A percentile compares a stretch with the other conserved stretches of the same genome.
Evolutionary conservation across 2,113 vertebrate genomes (phyloP).

Genomic region (Spilogale gracilis): DNA sequence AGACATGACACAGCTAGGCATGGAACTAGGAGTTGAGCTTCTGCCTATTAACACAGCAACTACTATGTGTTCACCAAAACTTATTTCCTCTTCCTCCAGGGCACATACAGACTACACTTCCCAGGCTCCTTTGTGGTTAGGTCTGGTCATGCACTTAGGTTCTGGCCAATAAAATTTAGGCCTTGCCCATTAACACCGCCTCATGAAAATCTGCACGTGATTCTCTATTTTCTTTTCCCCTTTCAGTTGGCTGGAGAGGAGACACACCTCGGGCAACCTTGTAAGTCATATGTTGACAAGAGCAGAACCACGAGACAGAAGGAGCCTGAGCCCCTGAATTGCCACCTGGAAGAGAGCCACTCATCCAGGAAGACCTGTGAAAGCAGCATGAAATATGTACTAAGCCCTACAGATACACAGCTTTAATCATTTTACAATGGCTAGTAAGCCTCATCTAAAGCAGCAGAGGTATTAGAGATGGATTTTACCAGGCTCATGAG

Average conservation of each 20-base stretch:
- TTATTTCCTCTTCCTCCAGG: not conserved
- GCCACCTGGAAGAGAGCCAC: not conserved
- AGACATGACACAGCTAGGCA: not conserved
- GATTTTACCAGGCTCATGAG: not conserved
- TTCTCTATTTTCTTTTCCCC: not conserved
- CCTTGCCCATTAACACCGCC: not conserved
- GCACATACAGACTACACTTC: not conserved
- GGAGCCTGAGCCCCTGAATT: not conserved
- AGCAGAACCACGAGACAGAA: not conserved
- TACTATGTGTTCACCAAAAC: not conserved
- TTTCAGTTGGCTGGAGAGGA: not conserved
- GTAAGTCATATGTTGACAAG: not conserved
- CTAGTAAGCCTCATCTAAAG: not conserved
- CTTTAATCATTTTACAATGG: not conserved
- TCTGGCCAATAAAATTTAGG: not conserved
- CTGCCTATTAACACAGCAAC: not conserved
- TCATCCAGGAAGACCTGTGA: not conserved
- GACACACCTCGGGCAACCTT: not conserved
- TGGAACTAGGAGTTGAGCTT: not conserved
- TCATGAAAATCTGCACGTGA: not conserved
- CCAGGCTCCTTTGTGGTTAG: not conserved
- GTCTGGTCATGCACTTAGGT: not conserved
- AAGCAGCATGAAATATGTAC: not conserved
- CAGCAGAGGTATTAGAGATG: not conserved
- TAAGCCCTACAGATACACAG: not conserved